Base-by-base conservation (phyloP, 23 tunicate species). In the Trididemnum miniatum region DNA sequence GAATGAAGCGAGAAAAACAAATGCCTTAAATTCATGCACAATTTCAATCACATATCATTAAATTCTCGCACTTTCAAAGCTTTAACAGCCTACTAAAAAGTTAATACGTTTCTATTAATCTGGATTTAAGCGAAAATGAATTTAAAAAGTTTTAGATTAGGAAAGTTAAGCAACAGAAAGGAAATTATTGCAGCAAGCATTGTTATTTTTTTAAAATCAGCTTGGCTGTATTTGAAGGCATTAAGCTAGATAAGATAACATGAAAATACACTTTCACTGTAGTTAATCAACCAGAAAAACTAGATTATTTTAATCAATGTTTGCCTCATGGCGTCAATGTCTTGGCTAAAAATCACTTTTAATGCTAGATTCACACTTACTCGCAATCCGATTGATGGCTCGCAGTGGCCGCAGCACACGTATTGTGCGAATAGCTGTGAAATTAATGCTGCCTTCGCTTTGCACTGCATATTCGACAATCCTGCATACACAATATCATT, bases 321-420 rank as follows among this genome's bases (percentile, higher is more conserved):
- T 18, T 62, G 67, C 67, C 26, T 62, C 5, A 12, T 62, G 67
- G n/a, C 67, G 67, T 62, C 67, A 62, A 62, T 18, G 28, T n/a
- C 4, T 20, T 62, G 67, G 5, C 23, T 26, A 15, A 44, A 7
- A 44, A 44, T n/a, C n/a, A n/a, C n/a, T n/a, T n/a, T n/a, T n/a
- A n/a, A n/a, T n/a, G n/a, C n/a, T n/a, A n/a, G n/a, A n/a, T 74
- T 28, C 4, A 24, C 28, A 65, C 85, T 79, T 67, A 88, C 93
- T 88, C 35, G 97, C 93, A 0, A 91, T 85, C 1, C 97, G 51
- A 52, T 91, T 91, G 65, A 91, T 91, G 22, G 97, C 97, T 18
- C 97, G 88, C 33, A 91, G 88, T 20, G 97, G 97, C 20, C 97
- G 87, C 9, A 91, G 80, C 5, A 91, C 97, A 26, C 97, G 84